Percentiles rank a stretch among this genome's conserved stretches.
phyloP scores from a whole-genome alignment of 2,113 vertebrate species.

The Macaca mulatta region DNA sequence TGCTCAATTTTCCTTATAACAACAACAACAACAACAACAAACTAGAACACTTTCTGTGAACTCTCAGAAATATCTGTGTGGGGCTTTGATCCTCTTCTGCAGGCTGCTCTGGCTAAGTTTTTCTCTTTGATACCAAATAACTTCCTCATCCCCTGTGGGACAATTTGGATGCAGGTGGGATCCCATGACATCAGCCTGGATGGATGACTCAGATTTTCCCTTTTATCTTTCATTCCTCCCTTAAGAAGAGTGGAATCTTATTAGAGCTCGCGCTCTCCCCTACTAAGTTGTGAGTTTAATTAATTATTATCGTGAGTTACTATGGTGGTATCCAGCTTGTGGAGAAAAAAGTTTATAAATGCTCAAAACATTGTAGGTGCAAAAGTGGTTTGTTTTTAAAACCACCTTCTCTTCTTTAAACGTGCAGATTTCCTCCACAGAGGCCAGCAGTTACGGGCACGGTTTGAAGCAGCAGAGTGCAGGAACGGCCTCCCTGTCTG shows the following conservation, averaged over 20 bases:
- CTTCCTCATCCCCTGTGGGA: not conserved
- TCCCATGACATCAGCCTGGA: not conserved
- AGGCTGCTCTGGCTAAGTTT: not conserved
- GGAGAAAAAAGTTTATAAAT: not conserved
- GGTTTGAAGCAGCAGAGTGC: not conserved
- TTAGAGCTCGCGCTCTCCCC: not conserved
- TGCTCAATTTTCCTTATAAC: not conserved
- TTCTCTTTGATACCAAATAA: not conserved
- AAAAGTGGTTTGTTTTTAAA: not conserved
- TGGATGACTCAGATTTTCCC: not conserved
- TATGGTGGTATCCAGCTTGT: no score
- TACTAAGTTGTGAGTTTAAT: not conserved
- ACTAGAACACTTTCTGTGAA: not conserved
- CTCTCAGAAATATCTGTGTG: not conserved
- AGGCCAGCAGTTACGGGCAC: fast-evolving
- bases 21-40: not conserved
- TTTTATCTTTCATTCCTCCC: not conserved
- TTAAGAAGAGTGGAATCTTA: not conserved
- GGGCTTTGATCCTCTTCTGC: not conserved
- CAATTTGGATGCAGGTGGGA: not conserved
- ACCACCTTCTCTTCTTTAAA: no score
- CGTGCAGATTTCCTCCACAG: not conserved
- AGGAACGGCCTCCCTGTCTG: fast-evolving
- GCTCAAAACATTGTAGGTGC: not conserved
- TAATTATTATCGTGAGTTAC: not conserved